Evolutionary conservation across 2,113 vertebrate genomes (phyloP), one percentile per base, ranked within the genome.

Genomic region (Cephalopholis sonnerati): DNA sequence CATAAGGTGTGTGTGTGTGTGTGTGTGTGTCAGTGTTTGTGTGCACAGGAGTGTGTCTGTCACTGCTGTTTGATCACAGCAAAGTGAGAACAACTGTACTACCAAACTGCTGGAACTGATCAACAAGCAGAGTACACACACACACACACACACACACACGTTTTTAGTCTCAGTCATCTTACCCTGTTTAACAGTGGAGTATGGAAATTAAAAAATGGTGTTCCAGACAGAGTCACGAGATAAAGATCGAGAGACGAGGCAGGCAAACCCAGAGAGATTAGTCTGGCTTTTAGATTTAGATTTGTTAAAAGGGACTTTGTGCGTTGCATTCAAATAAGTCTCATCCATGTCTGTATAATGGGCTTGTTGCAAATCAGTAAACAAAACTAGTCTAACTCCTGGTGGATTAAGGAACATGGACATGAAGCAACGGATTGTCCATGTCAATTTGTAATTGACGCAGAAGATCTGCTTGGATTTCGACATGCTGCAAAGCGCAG

Each of bases 1-100:
- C 54, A 59, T 17, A 15, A 29, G 12, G 67, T 50, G 50, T 73
- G n/a, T 32, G 63, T 48, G 81, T 29, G 66, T 39, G 20, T 41
- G 25, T 57, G 27, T 9, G 58, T 32, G n/a, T 29, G 11, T 1
- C 6, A 25, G 55, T 36, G 61, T 67, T 22, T 81, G 63, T 80
- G 25, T 81, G 83, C 36, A 50, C 59, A 74, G 61, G 36, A 63
- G 41, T 69, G 51, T 73, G 75, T 79, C 46, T 84, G 89, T 75
- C 66, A 77, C 53, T 59, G 50, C 62, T 89, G 90, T 93, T 90
- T 93, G 77, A 89, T 92, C 82, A 87, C 90, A 91, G 82, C 75
- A 82, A 93, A 79, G 89, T 93, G 93, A 89, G 89, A 94, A 92
- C 93, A 95, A 94, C 92, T 93, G 91, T 76, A 63, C 79, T 67